Evolutionary conservation across 1,140 invertebrate genomes (phyloP).

Genomic region (Sitobion miscanthi): DNA sequence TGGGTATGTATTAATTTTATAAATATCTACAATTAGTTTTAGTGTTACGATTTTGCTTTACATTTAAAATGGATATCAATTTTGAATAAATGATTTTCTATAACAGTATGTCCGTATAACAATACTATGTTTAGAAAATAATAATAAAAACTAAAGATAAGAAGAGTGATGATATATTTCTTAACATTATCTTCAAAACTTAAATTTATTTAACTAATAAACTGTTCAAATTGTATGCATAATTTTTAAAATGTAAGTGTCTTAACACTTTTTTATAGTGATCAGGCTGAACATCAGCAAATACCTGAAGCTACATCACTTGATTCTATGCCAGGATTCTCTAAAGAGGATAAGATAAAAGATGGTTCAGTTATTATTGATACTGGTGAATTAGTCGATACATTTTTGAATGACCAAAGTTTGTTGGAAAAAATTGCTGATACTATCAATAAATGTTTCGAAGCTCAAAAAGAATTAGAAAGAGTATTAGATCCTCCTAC

Average conservation of each 20-base stretch:
- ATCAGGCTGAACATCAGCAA: not conserved
- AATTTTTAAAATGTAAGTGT: not conserved
- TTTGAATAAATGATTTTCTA: not conserved
- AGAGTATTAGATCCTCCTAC: constrained; percentile 1
- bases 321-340: constrained; percentile 26
- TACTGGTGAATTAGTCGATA: constrained; percentile 53
- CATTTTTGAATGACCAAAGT: constrained; percentile 41
- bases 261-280: not conserved
- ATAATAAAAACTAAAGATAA: not conserved
- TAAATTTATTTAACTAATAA: not conserved
- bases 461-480: constrained; percentile 1
- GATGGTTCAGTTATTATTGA: constrained; percentile 35
- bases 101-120: not conserved
- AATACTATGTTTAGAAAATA: not conserved
- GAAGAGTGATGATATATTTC: not conserved
- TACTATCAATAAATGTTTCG: constrained; percentile 37
- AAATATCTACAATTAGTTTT: not conserved
- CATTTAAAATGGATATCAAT: not conserved
- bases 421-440: constrained; percentile 35
- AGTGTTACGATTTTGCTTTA: not conserved
- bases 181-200: not conserved
- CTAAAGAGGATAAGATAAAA: not conserved
- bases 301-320: constrained; percentile 33
- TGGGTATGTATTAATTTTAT: not conserved
- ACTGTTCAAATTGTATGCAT: not conserved